Base-by-base conservation (phyloP, 2,797 vertebrate species). In the Kryptopterus vitreolus region DNA sequence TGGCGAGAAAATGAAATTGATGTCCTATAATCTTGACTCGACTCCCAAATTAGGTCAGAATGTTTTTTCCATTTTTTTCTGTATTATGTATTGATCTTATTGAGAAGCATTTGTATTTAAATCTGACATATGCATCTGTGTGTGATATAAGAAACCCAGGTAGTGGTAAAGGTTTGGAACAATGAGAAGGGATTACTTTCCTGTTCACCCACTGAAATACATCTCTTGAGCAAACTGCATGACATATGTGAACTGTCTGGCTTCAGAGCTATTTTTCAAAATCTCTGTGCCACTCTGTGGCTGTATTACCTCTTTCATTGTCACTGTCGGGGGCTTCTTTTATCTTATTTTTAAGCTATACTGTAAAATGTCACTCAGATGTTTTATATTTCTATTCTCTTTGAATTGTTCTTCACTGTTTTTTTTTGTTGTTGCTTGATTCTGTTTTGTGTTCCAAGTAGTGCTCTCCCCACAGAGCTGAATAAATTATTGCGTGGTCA, bases 401-500 rank as follows among this genome's bases (percentile, higher is more conserved):
- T 53, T 82, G 52, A 72, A 65, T 66, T 12, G n/a, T 16, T 80
- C n/a, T n/a, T n/a, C n/a, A n/a, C n/a, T n/a, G n/a, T 57, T 68
- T 48, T 20, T 63, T 55, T 12, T 59, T 70, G 46, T 12, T 43
- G 1, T 52, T 70, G 15, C 62, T 77, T 75, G 48, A 82, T 85
- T 82, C 9, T 72, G 16, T 75, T 65, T 24, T 48, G 53, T 69
- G 65, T 74, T 83, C 62, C 66, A 77, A 61, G 57, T 76, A 48
- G 22, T 66, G 24, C 35, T 68, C 59, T 52, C 59, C 50, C 31
- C 58, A 55, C 62, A 61, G 61, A 72, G 46, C 65, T 29, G 57
- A 53, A 78, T 80, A 38, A 81, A 80, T 78, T 82, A 79, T 80
- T 71, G 48, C 69, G 74, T 26, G 50, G 48, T 35, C 55, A 65